Base-by-base conservation (phyloP, 92 coral and sea anemone genomes). In the Epizoanthus scotinus region DNA sequence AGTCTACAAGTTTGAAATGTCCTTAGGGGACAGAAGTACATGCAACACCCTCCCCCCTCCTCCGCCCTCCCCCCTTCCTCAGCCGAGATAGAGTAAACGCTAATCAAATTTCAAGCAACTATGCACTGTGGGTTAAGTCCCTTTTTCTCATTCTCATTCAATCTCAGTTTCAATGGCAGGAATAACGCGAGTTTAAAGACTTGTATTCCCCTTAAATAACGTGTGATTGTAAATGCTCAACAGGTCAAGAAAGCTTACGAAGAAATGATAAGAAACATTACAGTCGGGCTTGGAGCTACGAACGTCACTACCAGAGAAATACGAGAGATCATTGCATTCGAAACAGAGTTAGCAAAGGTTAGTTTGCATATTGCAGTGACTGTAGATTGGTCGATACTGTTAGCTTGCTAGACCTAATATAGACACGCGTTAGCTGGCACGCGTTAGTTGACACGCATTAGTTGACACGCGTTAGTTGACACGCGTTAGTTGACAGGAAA, bases 281-380 rank as follows among this genome's bases (percentile, higher is more conserved):
- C 91, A 31, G 66, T 42, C 17, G 74, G 31, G 50, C 78, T 94
- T 7, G 95, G 93, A 8, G 84, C 86, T 15, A 78, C 73, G 28
- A 47, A 87, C n/a, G 71, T 59, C 15, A 84, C 94, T 9, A 60
- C 56, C 34, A 68, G n/a, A 28, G 91, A 84, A 61, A 57, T 94
- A 77, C 38, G 75, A 12, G 89, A 89, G 70, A 78, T 86, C 14
- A 89, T 82, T 56, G 83, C 91, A 57, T 91, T 91, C 50, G 95
- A 94, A 52, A 83, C 79, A 71, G 86, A 78, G 10, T 56, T 94
- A 27, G 94, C 93, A 6, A 73, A 91, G 95, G 98, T 94, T 79
- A 20, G 65, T 60, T 13, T 47, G 17, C 10, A 47, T 47, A 13
- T 15, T 10, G 17, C 52, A 40, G 44, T 9, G 44, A 47, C 12